Conservation (phyloP, 1,140 invertebrate species). For the Zaprionus africanus region DNA sequence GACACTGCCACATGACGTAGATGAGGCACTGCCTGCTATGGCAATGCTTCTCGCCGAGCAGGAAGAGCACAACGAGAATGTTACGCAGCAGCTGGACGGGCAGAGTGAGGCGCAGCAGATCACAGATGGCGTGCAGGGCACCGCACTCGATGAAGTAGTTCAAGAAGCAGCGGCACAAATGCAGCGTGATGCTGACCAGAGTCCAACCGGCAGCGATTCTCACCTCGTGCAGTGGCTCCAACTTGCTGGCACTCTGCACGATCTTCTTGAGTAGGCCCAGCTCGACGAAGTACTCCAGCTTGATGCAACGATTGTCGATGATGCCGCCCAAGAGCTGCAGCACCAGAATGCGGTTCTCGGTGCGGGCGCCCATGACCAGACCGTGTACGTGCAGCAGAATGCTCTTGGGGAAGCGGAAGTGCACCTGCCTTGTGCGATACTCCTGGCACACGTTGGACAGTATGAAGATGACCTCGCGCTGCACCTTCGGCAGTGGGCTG, state of each 20-base stretch:
- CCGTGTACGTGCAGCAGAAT: constrained; percentile 36
- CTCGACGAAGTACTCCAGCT: constrained; percentile 31
- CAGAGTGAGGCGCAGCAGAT: constrained; percentile 22
- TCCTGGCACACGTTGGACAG: constrained; percentile 38
- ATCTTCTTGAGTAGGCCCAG: constrained; percentile 30
- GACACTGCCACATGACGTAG: constrained; percentile 27
- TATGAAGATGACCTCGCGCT: constrained; percentile 45
- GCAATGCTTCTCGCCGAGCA: constrained; percentile 40
- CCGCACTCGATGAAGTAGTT: constrained; percentile 30
- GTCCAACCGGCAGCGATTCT: constrained; percentile 41
- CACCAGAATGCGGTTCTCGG: constrained; percentile 32
- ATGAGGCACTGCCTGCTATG: constrained; percentile 28
- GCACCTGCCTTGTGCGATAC: not conserved
- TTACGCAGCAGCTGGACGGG: constrained; percentile 49
- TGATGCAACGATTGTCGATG: constrained; percentile 39
- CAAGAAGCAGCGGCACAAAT: constrained; percentile 22
- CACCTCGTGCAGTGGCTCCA: constrained; percentile 6
- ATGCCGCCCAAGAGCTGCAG: constrained; percentile 38
- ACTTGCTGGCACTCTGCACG: constrained; percentile 29
- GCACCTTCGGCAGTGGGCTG: constrained; percentile 38
- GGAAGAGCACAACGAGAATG: constrained; percentile 25
- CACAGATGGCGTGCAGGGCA: constrained; percentile 30
- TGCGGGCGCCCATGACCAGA: constrained; percentile 7
- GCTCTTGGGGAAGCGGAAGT: constrained; percentile 29
- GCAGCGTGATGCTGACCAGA: constrained; percentile 26